Evolutionary conservation across 2,888 invertebrate genomes (phyloP), one percentile per base, ranked within the genome.

Genomic region (Stenolophus ochropezus): DNA sequence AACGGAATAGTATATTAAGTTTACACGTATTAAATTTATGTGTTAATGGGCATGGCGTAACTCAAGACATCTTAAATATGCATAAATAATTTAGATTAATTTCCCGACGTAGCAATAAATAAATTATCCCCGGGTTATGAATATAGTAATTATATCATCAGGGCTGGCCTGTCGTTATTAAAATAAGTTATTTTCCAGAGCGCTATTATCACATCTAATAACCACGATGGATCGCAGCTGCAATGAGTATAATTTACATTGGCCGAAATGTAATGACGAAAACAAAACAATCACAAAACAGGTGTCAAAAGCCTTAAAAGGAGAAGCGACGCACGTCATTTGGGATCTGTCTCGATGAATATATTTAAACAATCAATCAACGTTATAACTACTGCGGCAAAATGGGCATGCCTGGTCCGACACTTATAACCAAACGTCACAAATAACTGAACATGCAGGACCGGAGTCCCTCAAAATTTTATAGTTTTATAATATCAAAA

Each of bases 291-390:
- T 79, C 49, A 69, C 18, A 49, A 79, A 79, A 79, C 79, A 79
- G 79, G 79, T 79, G 79, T 79, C 51, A 79, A 79, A 79, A 79
- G 53, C 47, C 69, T 51, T 69, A 71, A 69, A 79, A 51, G 11
- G 61, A 69, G 65, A 78, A 61, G 47, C 75, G 27, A 25, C 33
- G 75, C 75, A 56, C 75, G 78, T 78, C 78, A 78, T 78, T 78
- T 78, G 51, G 25, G 25, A 74, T 51, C 74, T 74, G 74, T 74
- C 74, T 74, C 6, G 16, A 23, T 21, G 58, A 65, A 65, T 51
- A 25, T 65, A 79, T 69, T 53, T 33, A 33, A 79, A 58, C 79
- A 79, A 79, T 79, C 53, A 79, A 79, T 79, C 79, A 79, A 79
- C 23, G 69, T 79, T 79, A 49, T 79, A 79, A 79, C 79, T 69